phyloP scores from a whole-genome alignment of 2,113 vertebrate species.

The Uropsilus gracilis region DNA sequence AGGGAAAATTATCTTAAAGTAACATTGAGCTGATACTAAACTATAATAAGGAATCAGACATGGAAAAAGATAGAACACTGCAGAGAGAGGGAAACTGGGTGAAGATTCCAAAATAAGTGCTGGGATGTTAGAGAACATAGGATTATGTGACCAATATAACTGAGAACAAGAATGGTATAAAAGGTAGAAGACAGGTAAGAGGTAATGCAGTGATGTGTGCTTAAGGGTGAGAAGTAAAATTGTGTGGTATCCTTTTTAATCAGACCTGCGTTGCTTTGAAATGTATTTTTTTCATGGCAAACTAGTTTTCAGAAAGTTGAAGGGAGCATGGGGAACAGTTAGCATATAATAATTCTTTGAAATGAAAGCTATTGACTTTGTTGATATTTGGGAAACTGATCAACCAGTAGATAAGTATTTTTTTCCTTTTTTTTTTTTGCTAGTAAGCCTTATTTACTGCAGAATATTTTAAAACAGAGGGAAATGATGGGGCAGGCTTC shows the following conservation, averaged over 20 bases:
- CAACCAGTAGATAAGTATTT: background rate
- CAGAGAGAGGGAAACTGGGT: background rate
- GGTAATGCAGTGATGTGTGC: background rate
- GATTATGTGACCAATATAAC: background rate
- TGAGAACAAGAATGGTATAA: background rate
- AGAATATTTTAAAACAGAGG: background rate
- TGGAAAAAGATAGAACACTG: background rate
- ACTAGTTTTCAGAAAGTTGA: background rate
- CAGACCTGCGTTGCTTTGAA: background rate
- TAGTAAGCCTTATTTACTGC: background rate
- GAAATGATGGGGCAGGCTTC: background rate
- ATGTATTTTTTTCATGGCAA: background rate
- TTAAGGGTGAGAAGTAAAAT: background rate
- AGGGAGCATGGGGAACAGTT: background rate
- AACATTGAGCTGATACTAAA: background rate
- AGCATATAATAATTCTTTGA: background rate
- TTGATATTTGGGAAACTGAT: background rate
- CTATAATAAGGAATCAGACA: background rate
- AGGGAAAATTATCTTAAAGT: background rate
- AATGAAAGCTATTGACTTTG: background rate
- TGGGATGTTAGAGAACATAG: background rate
- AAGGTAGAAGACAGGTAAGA: background rate
- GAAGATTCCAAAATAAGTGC: background rate
- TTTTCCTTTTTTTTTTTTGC: slow-evolving; percentile 26
- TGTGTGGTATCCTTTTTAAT: background rate